phyloP scores from a whole-genome alignment of 2,888 invertebrate genomes.

The Amphipoea oculea region DNA sequence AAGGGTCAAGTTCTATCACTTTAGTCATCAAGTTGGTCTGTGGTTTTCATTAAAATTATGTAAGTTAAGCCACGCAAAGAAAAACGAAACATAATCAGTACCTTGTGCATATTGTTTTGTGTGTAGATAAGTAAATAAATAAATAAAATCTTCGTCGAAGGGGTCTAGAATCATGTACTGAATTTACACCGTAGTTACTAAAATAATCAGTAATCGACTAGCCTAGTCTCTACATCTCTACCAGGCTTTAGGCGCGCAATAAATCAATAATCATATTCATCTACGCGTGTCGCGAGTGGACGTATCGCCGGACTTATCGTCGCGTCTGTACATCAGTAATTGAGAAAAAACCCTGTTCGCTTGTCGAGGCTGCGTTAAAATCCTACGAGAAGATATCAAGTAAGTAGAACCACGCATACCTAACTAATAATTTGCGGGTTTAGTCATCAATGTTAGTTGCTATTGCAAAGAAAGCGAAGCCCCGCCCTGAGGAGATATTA shows the following conservation, averaged over 20 bases:
- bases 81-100: background rate
- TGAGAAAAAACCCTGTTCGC: background rate
- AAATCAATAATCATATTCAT: slow-evolving; percentile 27
- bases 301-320: background rate
- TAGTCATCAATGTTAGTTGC: too few relatives aligned
- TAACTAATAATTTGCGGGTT: too few relatives aligned
- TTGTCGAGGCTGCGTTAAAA: slow-evolving; percentile 1
- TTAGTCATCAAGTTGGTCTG: background rate
- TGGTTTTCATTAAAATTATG: background rate
- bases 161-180: background rate
- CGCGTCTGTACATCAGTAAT: background rate
- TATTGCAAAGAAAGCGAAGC: too few relatives aligned
- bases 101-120: background rate
- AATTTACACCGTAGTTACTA: background rate
- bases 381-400: background rate
- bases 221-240: background rate
- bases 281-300: background rate
- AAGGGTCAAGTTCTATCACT: background rate
- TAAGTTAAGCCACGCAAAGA: background rate
- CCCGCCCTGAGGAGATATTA: too few relatives aligned
- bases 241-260: background rate
- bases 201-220: background rate
- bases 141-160: background rate
- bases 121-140: background rate
- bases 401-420: slow-evolving; percentile 15